These are phyloP conservation scores for Myotis brandtii DNA, from an alignment of 2,113 vertebrate genomes.

Conservation along the genomic window DNA sequence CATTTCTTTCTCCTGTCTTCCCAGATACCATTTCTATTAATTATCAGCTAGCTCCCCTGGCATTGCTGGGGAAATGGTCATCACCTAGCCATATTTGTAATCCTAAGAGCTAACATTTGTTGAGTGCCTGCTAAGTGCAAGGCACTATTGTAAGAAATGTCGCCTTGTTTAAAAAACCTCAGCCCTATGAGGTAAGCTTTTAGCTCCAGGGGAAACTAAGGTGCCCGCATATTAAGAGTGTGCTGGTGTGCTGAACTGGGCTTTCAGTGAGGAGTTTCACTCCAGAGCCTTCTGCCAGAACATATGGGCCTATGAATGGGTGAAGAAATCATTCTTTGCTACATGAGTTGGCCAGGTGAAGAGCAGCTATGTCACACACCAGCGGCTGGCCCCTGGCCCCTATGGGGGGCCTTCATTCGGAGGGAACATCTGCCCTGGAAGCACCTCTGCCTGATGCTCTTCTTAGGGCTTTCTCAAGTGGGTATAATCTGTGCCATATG, in stretches of 20 bases:
- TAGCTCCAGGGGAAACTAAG: neutral
- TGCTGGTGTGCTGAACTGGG: fast-evolving
- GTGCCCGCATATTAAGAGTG: neutral
- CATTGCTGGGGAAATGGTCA: fast-evolving
- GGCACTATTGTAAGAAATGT: neutral
- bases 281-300: neutral
- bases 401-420: too few relatives aligned
- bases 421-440: neutral
- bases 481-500: fast-evolving
- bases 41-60: neutral
- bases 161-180: neutral
- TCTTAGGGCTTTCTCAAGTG: neutral
- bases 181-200: fast-evolving
- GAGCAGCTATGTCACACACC: fast-evolving
- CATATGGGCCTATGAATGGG: fast-evolving
- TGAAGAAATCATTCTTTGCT: neutral
- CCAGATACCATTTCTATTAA: neutral
- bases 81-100: neutral
- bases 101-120: neutral
- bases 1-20: neutral
- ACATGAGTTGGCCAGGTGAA: too few relatives aligned
- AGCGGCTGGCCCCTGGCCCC: neutral
- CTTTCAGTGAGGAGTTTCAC: neutral
- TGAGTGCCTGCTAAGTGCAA: neutral
- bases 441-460: neutral